Evolutionary conservation across 2,797 vertebrate genomes (phyloP).

Genomic region (Xenentodon cancila): DNA sequence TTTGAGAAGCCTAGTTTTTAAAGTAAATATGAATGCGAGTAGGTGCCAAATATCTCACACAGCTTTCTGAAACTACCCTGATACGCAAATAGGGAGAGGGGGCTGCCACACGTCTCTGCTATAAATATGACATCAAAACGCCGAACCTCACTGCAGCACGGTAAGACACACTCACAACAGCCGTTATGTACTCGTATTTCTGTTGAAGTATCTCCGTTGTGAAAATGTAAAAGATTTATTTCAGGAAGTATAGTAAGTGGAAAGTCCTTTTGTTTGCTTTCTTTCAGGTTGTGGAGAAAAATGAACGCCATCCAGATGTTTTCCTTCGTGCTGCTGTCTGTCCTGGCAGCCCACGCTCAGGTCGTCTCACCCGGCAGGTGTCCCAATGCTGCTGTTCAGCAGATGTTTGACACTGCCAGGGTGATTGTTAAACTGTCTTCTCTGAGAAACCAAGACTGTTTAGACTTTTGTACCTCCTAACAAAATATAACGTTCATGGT

Average conservation of each 20-base stretch:
- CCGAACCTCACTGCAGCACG: conserved; percentile 1
- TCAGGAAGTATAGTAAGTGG: background rate
- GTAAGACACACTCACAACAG: conserved; percentile 41
- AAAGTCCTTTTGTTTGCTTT: conserved; percentile 7
- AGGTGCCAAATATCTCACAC: conserved; percentile 46
- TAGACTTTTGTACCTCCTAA: background rate
- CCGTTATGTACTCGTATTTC: background rate
- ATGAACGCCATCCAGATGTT: conserved; percentile 73
- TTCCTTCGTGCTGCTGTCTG: conserved; percentile 72
- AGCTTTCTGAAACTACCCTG: too few relatives aligned
- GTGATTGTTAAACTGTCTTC: conserved; percentile 37
- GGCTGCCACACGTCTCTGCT: background rate
- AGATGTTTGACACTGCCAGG: conserved; percentile 74
- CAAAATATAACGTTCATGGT: too few relatives aligned
- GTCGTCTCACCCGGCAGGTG: conserved; percentile 79
- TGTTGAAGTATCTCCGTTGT: too few relatives aligned
- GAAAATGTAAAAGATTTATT: background rate
- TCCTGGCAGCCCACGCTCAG: conserved; percentile 72
- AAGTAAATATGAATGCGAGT: conserved; percentile 29
- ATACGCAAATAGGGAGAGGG: background rate
- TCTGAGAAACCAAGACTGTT: background rate
- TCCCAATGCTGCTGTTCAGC: conserved; percentile 81
- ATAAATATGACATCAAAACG: conserved; percentile 34
- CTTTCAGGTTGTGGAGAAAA: conserved; percentile 48
- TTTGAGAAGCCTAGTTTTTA: background rate